A percentile compares a stretch with the other conserved stretches of the same genome.
phyloP scores from a whole-genome alignment of 2,888 invertebrate species.

The Athrips mouffetella region DNA sequence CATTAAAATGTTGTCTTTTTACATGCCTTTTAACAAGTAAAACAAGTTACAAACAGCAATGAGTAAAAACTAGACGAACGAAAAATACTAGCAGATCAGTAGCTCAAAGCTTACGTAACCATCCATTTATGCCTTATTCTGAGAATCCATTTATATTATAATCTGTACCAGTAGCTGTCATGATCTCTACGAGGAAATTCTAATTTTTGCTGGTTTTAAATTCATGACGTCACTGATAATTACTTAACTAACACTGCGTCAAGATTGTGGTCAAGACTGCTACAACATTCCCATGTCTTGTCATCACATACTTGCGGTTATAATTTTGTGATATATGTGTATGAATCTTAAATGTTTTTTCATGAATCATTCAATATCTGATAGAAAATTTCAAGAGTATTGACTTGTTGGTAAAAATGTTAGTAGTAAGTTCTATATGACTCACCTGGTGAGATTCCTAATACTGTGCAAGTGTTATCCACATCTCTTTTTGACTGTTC shows the following conservation, averaged over 20 bases:
- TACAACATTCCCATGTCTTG: conserved; percentile 42
- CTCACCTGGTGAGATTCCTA: conserved; percentile 94
- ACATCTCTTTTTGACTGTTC: conserved; percentile 92
- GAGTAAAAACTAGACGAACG: not conserved
- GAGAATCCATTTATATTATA: conserved; percentile 56
- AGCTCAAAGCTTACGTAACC: conserved; percentile 61
- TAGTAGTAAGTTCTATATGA: conserved; percentile 30
- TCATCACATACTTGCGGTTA: conserved; percentile 15
- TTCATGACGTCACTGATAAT: conserved; percentile 60
- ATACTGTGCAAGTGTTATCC: conserved; percentile 88
- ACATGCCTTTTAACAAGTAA: not conserved
- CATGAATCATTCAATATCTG: conserved; percentile 4
- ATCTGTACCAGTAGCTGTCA: conserved; percentile 53
- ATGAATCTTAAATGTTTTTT: not conserved
- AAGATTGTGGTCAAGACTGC: conserved; percentile 30
- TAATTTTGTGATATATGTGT: not conserved
- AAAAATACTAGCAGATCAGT: conserved; percentile 35
- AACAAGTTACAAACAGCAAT: not conserved
- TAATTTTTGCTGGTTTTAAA: conserved; percentile 48
- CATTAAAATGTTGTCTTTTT: not conserved
- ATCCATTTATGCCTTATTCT: conserved; percentile 48
- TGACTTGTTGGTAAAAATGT: conserved; percentile 10
- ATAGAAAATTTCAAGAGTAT: not conserved
- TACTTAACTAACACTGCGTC: conserved; percentile 32
- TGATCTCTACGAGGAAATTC: conserved; percentile 47